Evolutionary conservation across 2,797 vertebrate species (phyloP), one percentile per base, ranked within the genome.

Genomic region (Myiotriccus ornatus): DNA sequence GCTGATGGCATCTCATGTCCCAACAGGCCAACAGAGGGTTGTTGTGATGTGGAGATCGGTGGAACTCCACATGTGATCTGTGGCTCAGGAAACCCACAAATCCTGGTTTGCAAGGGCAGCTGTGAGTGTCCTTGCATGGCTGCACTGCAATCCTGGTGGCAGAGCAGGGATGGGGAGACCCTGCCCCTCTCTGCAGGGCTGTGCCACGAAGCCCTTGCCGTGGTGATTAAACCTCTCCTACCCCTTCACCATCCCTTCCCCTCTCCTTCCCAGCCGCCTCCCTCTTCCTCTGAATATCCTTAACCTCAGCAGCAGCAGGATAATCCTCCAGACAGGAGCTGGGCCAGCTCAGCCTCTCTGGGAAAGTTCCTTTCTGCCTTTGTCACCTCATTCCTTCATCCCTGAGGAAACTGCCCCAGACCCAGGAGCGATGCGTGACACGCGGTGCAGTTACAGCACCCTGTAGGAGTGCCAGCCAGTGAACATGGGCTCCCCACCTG

Each of bases 401-500:
- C 14, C 65, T 4, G 2, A 16, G 57, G 50, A 50, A 12, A 25
- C 37, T 44, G 27, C 28, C 28, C 35, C n/a, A 6, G 69, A 55
- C 52, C 39, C 12, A 3, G 2, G 60, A 41, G n/a, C 0, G 2
- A 3, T 43, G 62, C 4, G 0, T 1, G 62, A 18, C 0, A 4
- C 41, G 27, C 28, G 14, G 16, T 15, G 44, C 60, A 10, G 5
- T 60, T 1, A 60, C 52, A 57, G 73, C 28, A 5, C 9, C 37
- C 44, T 18, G 25, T 11, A 21, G 3, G 4, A 25, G 32, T 11
- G 35, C 24, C 30, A 11, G 71, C 47, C 53, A 12, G 30, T 0
- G 55, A 35, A 28, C 2, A 3, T 1, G 7, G 68, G 64, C 21
- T 68, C 23, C 44, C 49, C 39, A 24, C 47, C 64, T 22, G 34